A percentile compares a stretch with the other conserved stretches of the same genome.
phyloP scores from a whole-genome alignment of 1,140 invertebrate species.

The Cyrtorhinus lividipennis region DNA sequence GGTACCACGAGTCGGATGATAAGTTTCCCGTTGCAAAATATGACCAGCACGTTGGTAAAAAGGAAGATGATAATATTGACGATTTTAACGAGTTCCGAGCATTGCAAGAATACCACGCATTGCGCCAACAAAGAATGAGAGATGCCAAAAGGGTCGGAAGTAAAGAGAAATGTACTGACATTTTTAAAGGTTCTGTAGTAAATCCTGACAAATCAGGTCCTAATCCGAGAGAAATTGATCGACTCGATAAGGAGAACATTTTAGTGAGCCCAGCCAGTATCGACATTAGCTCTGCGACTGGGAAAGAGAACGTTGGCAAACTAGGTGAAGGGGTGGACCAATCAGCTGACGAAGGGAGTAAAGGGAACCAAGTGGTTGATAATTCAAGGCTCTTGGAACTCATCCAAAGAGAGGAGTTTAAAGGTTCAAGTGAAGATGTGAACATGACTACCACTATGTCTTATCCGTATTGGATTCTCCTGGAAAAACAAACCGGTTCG shows the following conservation, averaged over 20 bases:
- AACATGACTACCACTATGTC: slow-evolving; percentile 21
- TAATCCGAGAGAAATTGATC: too few species aligned
- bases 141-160: not conserved
- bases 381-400: slow-evolving; percentile 37
- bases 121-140: slow-evolving; percentile 19
- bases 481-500: slow-evolving; percentile 23
- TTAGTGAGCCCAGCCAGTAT: too few species aligned
- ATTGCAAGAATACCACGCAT: slow-evolving; percentile 28
- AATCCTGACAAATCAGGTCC: not conserved
- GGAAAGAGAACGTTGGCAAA: slow-evolving; percentile 23
- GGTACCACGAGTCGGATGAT: slow-evolving; percentile 36
- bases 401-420: slow-evolving; percentile 32
- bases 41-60: slow-evolving; percentile 15
- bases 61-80: slow-evolving; percentile 17
- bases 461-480: slow-evolving; percentile 27
- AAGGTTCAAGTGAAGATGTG: slow-evolving; percentile 22
- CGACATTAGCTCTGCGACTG: too few species aligned
- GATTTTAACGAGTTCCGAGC: slow-evolving; percentile 22
- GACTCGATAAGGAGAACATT: not conserved
- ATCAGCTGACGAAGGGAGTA: slow-evolving; percentile 15
- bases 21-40: slow-evolving; percentile 17
- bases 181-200: not conserved
- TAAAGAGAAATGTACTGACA: not conserved
- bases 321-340: not conserved
- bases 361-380: slow-evolving; percentile 26